Base-by-base conservation (phyloP, 2,888 invertebrate species). In the Abrostola triplasia region DNA sequence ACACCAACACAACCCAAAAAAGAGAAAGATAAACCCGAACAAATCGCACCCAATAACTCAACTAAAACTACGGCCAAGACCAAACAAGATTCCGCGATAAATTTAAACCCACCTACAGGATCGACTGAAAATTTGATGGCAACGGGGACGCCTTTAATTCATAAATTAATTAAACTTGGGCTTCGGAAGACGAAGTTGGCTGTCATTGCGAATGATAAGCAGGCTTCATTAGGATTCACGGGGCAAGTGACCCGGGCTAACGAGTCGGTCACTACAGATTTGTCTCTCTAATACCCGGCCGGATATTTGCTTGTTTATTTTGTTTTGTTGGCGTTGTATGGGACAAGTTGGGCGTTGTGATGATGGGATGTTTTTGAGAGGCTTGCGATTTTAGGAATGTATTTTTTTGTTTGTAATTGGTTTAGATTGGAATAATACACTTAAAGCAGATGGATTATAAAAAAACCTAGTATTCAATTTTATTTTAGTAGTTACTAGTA, bases 161-260 rank as follows among this genome's bases (percentile, higher is more conserved):
- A 89, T 91, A 92, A 94, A 92, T 92, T 92, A 93, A 93, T 94
- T 93, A 91, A 92, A 92, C 82, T 90, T 84, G 77, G 72, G 84
- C 73, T 82, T 62, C 42, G 24, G 68, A 78, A 84, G 75, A 80
- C 87, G 82, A 88, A 89, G 84, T 88, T 84, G 72, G 80, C 81
- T 84, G 88, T 88, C 88, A 88, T 89, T 87, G 82, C 84, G 90
- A 90, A 93, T 92, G 92, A 93, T 92, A 92, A 92, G 91, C 88
- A 88, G 87, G 86, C 76, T 85, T 88, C 88, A 87, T 90, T 91
- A 86, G 88, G 85, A 89, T 89, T 87, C 90, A 83, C 70, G 71
- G 78, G 72, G 80, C 84, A 83, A 78, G 66, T 76, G 83, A 77
- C 77, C 82, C 82, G 72, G 73, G 72, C 79, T 86, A 86, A 87